Base-by-base conservation (phyloP, 2,797 vertebrate genomes). In the Sphenodon punctatus region DNA sequence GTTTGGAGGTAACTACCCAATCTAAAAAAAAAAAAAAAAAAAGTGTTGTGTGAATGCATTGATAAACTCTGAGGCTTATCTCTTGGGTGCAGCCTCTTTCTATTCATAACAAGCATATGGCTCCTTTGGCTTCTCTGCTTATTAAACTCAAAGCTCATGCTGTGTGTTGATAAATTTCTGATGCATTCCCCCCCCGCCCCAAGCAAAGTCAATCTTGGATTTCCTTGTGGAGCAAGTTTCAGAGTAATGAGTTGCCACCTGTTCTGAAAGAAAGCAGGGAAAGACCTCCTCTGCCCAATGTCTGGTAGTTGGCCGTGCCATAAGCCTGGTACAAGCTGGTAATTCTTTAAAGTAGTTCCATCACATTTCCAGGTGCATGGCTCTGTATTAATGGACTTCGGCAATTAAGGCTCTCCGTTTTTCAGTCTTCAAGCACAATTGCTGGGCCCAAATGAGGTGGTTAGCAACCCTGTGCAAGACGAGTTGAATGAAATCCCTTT, bases 341-440 rank as follows among this genome's bases (percentile, higher is more conserved):
- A 10, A 19, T 65, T 43, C 30, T 71, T 68, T n/a, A 38, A 67
- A 38, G 48, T 16, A 12, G 12, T 25, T 20, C 23, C 2, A 5
- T 32, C 59, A 11, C 56, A 58, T 63, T 87, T 76, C 19, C 67
- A 80, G 61, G 19, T 19, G 59, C 10, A 3, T 36, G 10, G 7
- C 17, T 82, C 68, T 72, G 19, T 67, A 74, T 88, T 36, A 84
- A 46, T 7, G 6, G 59, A 76, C 63, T 86, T 65, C 75, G 85
- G 25, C 60, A 73, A 58, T 76, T 84, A 20, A 7, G 73, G 19
- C 59, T 8, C 8, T 34, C 48, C 38, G 67, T 72, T 67, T 67
- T 86, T 43, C 61, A 2, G n/a, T 25, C 30, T 88, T 34, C 23
- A 77, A 80, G 27, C 43, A 20, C 46, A 75, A 5, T 25, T 83